These are phyloP conservation scores for Aphidius ervi DNA, from an alignment of 1,140 invertebrate species.

Conservation along the genomic window DNA sequence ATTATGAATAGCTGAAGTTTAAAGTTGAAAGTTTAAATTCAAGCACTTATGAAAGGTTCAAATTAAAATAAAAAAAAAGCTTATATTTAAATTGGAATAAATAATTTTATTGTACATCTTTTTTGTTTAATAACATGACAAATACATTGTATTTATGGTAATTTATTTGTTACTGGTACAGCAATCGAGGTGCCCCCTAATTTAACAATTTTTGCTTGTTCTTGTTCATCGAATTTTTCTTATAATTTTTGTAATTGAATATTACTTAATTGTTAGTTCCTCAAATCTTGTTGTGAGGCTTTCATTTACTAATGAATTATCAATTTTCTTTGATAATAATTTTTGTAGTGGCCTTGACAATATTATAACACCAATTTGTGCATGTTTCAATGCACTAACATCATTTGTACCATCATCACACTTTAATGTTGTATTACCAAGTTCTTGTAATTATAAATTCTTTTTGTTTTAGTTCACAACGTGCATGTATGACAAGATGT, in stretches of 20 bases:
- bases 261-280: constrained; percentile 41
- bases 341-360: constrained; percentile 82
- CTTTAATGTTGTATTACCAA: constrained; percentile 93
- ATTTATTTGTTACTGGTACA: constrained; percentile 96
- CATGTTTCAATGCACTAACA: constrained; percentile 99
- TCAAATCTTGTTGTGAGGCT: constrained; percentile 24
- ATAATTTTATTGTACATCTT: constrained; percentile 94
- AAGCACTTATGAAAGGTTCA: too few species aligned
- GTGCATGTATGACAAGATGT: constrained; percentile 83
- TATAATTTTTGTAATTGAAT: constrained; percentile 71
- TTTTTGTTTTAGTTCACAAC: constrained; percentile 95
- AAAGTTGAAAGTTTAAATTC: too few species aligned
- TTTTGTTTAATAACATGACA: constrained; percentile 99
- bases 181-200: constrained; percentile 98
- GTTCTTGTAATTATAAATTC: constrained; percentile 91
- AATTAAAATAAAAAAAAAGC: too few species aligned
- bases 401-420: constrained; percentile 99
- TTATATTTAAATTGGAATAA: too few species aligned
- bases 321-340: constrained; percentile 33
- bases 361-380: constrained; percentile 90
- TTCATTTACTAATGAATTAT: constrained; percentile 2
- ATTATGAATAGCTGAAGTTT: too few species aligned
- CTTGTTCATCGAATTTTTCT: constrained; percentile 89
- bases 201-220: constrained; percentile 84
- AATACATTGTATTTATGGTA: constrained; percentile 95